Evolutionary conservation across 2,888 invertebrate genomes (phyloP).

Genomic region (Apomyelois bistriatella): DNA sequence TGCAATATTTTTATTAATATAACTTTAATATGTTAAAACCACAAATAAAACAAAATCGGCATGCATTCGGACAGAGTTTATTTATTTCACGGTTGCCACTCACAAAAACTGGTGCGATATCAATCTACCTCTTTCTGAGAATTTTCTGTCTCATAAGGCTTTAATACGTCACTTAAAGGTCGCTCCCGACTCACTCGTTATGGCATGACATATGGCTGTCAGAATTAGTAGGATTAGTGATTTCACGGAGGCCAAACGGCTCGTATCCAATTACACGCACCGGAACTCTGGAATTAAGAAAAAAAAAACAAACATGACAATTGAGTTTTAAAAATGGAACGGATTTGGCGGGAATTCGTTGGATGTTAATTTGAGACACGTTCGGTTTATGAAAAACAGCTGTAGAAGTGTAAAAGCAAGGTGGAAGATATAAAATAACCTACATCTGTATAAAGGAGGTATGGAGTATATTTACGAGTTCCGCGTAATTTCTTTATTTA

Average conservation of each 20-base stretch:
- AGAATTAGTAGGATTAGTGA: slow-evolving; percentile 79
- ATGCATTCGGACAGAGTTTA: slow-evolving; percentile 38
- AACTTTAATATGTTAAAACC: no score
- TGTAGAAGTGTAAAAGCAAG: slow-evolving; percentile 20
- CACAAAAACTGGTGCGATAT: slow-evolving; percentile 36
- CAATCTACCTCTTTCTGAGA: slow-evolving; percentile 32
- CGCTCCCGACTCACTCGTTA: slow-evolving; percentile 58
- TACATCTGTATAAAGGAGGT: neutral
- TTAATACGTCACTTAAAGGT: slow-evolving; percentile 27
- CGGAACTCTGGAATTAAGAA: slow-evolving; percentile 61
- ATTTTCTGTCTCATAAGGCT: slow-evolving; percentile 23
- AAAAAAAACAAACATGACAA: slow-evolving; percentile 66
- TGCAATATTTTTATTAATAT: no score
- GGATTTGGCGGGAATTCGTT: slow-evolving; percentile 42
- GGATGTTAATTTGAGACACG: slow-evolving; percentile 46
- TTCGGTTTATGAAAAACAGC: slow-evolving; percentile 37
- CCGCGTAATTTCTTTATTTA: neutral
- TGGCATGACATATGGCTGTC: slow-evolving; percentile 77
- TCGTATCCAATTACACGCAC: slow-evolving; percentile 71
- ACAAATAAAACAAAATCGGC: slow-evolving; percentile 25
- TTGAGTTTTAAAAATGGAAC: slow-evolving; percentile 56
- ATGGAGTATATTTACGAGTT: neutral
- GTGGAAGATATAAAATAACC: neutral
- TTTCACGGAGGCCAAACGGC: slow-evolving; percentile 68
- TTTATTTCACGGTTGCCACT: slow-evolving; percentile 60